Conservation (phyloP, 2,797 vertebrate genomes). For the Chrosomus eos region DNA sequence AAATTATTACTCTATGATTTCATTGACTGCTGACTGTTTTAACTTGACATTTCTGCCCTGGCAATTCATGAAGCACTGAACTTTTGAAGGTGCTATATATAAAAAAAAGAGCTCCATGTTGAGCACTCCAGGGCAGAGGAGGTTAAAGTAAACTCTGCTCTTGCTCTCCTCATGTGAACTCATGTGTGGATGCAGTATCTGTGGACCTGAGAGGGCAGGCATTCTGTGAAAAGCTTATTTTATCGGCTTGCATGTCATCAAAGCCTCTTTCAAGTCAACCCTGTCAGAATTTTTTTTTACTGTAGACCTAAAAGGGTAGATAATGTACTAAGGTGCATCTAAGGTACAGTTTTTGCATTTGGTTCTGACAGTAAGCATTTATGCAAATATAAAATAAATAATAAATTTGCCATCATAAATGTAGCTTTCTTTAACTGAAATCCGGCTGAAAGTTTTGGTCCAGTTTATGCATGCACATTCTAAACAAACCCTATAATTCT, state of each 20-base stretch:
- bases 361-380: background rate
- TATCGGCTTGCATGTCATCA: background rate
- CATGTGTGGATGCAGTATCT: background rate
- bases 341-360: background rate
- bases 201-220: background rate
- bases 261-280: background rate
- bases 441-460: too few relatives aligned
- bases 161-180: conserved; percentile 8
- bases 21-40: background rate
- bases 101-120: background rate
- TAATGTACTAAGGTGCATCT: background rate
- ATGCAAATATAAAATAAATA: background rate
- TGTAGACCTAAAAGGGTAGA: background rate
- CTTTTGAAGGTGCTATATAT: background rate
- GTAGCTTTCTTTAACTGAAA: too few relatives aligned
- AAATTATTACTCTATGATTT: background rate
- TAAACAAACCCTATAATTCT: background rate
- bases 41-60: background rate
- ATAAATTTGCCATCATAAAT: too few relatives aligned
- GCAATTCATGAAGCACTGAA: background rate
- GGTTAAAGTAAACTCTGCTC: background rate
- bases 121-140: conserved; percentile 11
- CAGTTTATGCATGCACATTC: background rate
- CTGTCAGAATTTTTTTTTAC: background rate
- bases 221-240: background rate